phyloP scores from a whole-genome alignment of 2,113 vertebrate species.

The Setophaga petechia region DNA sequence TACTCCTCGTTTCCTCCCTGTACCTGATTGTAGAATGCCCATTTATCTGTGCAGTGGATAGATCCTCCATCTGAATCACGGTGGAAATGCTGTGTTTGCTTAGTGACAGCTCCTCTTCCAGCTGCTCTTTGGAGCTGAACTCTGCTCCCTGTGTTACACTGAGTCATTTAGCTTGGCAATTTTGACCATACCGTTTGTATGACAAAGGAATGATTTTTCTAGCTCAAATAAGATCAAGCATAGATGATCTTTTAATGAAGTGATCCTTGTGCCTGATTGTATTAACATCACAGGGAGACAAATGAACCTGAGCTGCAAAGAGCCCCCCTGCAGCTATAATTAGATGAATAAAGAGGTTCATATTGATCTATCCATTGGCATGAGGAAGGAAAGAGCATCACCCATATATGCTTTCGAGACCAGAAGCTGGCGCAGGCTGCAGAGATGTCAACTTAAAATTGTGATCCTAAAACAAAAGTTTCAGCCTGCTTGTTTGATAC shows the following conservation, averaged over 20 bases:
- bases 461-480: background rate
- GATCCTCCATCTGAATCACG: background rate
- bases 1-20: background rate
- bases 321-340: slow-evolving; percentile 37
- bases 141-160: background rate
- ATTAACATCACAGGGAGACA: slow-evolving; percentile 48
- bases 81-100: background rate
- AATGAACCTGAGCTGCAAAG: background rate
- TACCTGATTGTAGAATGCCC: background rate
- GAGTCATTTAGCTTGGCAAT: background rate
- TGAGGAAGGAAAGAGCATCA: background rate
- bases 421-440: background rate
- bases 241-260: slow-evolving; percentile 57
- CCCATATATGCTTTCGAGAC: background rate
- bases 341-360: slow-evolving; percentile 40
- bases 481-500: background rate
- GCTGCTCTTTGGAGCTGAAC: background rate
- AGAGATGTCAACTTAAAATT: background rate
- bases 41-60: background rate
- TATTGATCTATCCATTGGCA: slow-evolving; percentile 38
- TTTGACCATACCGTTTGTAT: background rate
- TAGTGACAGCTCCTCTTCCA: background rate
- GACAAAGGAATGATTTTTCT: background rate
- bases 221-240: background rate
- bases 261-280: slow-evolving; percentile 46